Evolutionary conservation across 2,797 vertebrate genomes (phyloP).

Genomic region (Labroides dimidiatus): DNA sequence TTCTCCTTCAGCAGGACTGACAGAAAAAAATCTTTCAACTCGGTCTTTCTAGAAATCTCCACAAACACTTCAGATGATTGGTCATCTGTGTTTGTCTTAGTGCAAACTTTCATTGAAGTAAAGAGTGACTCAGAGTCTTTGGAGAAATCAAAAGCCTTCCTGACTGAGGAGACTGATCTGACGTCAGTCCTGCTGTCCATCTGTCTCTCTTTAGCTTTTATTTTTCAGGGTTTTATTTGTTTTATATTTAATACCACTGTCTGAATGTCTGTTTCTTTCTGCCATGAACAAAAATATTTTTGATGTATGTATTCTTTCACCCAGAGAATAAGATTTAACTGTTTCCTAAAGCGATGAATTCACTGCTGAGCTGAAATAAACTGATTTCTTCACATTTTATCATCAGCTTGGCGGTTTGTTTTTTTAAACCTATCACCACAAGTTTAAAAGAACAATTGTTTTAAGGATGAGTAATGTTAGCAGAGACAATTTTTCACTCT

Average conservation of each 20-base stretch:
- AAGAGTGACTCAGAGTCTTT: too few species aligned
- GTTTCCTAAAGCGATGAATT: constrained; percentile 50
- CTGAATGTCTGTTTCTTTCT: neutral
- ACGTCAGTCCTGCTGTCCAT: constrained; percentile 13
- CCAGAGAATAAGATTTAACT: constrained; percentile 35
- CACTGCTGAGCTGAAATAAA: constrained; percentile 68
- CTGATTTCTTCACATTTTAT: constrained; percentile 53
- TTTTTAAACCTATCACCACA: too few species aligned
- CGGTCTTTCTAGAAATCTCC: too few species aligned
- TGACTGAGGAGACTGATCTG: neutral
- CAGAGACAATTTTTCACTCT: too few species aligned
- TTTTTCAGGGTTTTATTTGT: constrained; percentile 4
- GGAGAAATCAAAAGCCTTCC: too few species aligned
- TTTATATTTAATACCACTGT: constrained; percentile 39
- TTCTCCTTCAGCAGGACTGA: constrained; percentile 15
- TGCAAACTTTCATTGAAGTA: too few species aligned
- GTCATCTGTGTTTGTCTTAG: too few species aligned
- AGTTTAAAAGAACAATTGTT: too few species aligned
- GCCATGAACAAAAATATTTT: constrained; percentile 39
- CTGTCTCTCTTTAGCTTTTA: neutral
- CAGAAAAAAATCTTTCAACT: neutral
- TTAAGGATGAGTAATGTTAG: too few species aligned
- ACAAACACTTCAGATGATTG: too few species aligned
- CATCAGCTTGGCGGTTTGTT: neutral
- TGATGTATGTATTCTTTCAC: constrained; percentile 68